Base-by-base conservation (phyloP, 2,797 vertebrate genomes). In the Neostethus bicornis region DNA sequence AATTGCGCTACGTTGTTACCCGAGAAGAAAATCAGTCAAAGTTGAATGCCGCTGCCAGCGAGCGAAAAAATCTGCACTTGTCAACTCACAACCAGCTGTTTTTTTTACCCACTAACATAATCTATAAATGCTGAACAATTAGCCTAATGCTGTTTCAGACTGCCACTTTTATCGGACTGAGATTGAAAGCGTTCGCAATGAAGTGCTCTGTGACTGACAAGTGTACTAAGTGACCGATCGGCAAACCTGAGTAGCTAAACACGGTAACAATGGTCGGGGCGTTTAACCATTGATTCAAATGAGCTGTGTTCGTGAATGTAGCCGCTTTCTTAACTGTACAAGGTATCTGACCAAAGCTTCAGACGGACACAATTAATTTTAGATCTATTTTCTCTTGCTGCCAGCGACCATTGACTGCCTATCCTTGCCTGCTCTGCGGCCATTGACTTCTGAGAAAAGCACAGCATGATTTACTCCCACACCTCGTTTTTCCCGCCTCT, bases 381-480 rank as follows among this genome's bases (percentile, higher is more conserved):
- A 66, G 68, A 70, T 79, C 62, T 54, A 67, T 76, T 75, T 71
- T 63, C 58, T 13, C 24, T 7, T 20, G 13, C 42, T 66, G 64
- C 64, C 61, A 21, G 52, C 62, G 70, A 69, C 47, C 65, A 73
- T 44, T 39, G 66, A 74, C 61, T 28, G 42, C 21, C 53, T 28
- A 1, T 53, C 72, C 29, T 49, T 49, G 58, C 49, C 63, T 19
- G 63, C 62, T 72, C 51, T 6, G 29, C 38, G 60, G 59, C 46
- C 58, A 75, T 60, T 75, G 61, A 68, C 73, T 81, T 71, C 58
- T 62, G 54, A 76, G 63, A 74, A 77, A 73, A 74, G 51, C 59
- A 31, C 56, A 55, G 45, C 21, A 43, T 69, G 79, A 75, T 78
- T 84, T 74, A 61, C 67, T 71, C 56, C 75, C 58, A 63, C 63